Percentiles rank a stretch among this genome's conserved stretches.
phyloP scores from a whole-genome alignment of 2,113 vertebrate species.

The Cottus gobio region DNA sequence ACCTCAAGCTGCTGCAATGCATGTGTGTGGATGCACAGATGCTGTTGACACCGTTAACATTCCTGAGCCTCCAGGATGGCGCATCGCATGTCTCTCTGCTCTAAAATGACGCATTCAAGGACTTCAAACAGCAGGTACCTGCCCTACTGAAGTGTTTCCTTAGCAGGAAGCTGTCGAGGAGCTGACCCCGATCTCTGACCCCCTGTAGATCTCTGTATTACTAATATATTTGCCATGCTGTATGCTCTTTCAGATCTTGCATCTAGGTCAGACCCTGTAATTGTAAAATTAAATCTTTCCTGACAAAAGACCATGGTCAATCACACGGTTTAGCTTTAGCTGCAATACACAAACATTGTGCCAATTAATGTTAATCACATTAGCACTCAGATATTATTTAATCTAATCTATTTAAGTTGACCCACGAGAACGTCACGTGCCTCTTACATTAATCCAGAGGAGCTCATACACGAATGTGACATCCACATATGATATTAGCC shows the following conservation, averaged over 20 bases:
- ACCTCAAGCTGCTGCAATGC: constrained; percentile 10
- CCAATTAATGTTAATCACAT: background rate
- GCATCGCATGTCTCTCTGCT: too few relatives aligned
- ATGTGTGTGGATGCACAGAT: constrained; percentile 27
- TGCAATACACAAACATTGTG: background rate
- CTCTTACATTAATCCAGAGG: background rate
- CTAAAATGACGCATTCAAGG: too few relatives aligned
- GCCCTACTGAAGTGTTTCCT: too few relatives aligned
- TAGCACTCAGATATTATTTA: background rate
- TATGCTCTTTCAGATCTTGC: too few relatives aligned
- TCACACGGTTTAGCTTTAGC: background rate
- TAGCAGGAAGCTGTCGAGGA: too few relatives aligned
- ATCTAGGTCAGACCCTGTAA: background rate
- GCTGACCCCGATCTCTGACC: too few relatives aligned
- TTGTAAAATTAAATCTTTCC: background rate
- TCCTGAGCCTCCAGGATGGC: too few relatives aligned
- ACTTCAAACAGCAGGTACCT: too few relatives aligned
- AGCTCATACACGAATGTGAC: background rate
- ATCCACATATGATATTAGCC: constrained; percentile 9
- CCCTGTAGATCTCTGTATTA: too few relatives aligned
- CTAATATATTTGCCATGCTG: too few relatives aligned
- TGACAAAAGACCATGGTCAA: background rate
- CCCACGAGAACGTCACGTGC: background rate
- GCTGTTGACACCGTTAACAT: too few relatives aligned
- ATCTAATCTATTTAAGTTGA: background rate